Evolutionary conservation across 2,113 vertebrate genomes (phyloP), one percentile per base, ranked within the genome.

Genomic region (Takifugu bimaculatus): DNA sequence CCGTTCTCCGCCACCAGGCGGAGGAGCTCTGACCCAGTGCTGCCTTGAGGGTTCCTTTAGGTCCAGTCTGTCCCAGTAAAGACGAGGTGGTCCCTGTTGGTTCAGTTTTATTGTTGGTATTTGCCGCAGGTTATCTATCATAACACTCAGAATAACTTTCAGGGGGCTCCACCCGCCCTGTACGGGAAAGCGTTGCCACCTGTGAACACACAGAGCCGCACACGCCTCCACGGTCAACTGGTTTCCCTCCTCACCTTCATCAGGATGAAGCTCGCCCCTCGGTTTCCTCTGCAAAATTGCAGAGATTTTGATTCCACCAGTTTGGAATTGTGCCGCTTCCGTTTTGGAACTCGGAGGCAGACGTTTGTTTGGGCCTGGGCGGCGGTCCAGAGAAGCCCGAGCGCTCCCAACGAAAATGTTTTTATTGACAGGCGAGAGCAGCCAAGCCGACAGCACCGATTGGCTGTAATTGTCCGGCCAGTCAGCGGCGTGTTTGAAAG

Each of bases 401-500:
- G 69, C 63, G 39, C 57, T 58, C 86, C 85, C 79, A 84, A 85
- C 45, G 57, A 79, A 86, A 88, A 85, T 85, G 83, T 88, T 91
- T 88, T 90, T 89, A 86, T 87, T 90, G 88, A 88, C 85, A 68
- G 83, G 77, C 60, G 48, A 89, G 85, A 88, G 84, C 82, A 81
- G 84, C 65, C 75, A 50, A 80, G 68, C 57, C 66, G 81, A 87
- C 86, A 87, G 85, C 76, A 65, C 49, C 72, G 82, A 86, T 89
- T 88, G 88, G 83, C 76, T 78, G 71, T 85, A 88, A 90, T 90
- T 90, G 74, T 77, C 63, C 80, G 80, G 75, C 82, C 60, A 87
- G 76, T 82, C 75, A 71, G 74, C 52, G 55, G 67, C 63, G 82
- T 84, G 84, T 88, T 88, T 89, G 83, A 87, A 87, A 86, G 75